Percentiles rank a stretch among this genome's conserved stretches.
These are phyloP conservation scores for Cepaea hortensis DNA, from an alignment of 2,888 invertebrate species.

Conservation along the genomic window DNA sequence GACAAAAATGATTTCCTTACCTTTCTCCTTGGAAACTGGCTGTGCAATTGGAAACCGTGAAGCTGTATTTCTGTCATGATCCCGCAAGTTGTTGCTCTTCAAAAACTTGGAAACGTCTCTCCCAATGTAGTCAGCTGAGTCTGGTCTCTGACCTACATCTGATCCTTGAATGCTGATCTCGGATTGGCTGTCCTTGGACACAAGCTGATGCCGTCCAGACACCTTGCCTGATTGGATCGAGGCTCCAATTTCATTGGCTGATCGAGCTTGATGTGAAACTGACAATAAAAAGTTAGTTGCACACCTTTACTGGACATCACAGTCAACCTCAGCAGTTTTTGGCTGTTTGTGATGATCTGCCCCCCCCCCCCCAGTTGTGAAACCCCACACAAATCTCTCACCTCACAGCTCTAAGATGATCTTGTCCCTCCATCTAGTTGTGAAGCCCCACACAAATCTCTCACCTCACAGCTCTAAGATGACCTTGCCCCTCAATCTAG, in stretches of 20 bases:
- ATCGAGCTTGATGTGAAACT: conserved; percentile 17
- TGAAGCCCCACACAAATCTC: too few species aligned
- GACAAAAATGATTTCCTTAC: not conserved
- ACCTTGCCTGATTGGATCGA: conserved; percentile 56
- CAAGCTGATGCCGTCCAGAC: conserved; percentile 27
- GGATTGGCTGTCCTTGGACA: conserved; percentile 58
- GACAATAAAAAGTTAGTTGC: not conserved
- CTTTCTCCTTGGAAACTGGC: not conserved
- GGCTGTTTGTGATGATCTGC: too few species aligned
- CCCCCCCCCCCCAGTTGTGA: too few species aligned
- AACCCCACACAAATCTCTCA: too few species aligned
- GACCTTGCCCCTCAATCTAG: too few species aligned
- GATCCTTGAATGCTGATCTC: conserved; percentile 58
- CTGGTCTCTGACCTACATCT: conserved; percentile 34
- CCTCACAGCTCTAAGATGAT: too few species aligned
- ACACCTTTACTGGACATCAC: too few species aligned
- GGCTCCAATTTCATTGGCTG: conserved; percentile 61
- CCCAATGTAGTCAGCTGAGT: conserved; percentile 50
- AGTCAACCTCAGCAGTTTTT: too few species aligned
- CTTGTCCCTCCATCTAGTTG: too few species aligned
- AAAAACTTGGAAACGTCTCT: conserved; percentile 51
- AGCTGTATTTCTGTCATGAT: not conserved
- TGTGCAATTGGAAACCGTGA: conserved; percentile 26
- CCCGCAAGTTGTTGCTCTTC: conserved; percentile 51
- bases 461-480: too few species aligned